Conservation (phyloP, 2,797 vertebrate species). For the Spinus pinus region DNA sequence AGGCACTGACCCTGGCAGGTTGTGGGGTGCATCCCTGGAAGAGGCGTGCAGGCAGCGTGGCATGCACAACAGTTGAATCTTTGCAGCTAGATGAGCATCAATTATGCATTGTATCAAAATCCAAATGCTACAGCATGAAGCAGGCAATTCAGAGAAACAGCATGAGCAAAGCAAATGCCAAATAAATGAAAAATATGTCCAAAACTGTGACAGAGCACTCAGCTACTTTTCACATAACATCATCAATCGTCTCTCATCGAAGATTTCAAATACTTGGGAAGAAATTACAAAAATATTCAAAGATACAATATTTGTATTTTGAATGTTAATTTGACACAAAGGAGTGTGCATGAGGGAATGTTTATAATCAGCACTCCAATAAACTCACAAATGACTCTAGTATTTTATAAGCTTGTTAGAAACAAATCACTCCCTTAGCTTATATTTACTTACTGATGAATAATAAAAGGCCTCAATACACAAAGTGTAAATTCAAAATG, state of each 20-base stretch:
- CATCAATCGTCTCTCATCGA: background rate
- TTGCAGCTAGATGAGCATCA: slow-evolving; percentile 40
- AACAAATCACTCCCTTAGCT: slow-evolving; percentile 85
- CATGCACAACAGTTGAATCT: background rate
- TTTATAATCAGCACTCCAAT: slow-evolving; percentile 90
- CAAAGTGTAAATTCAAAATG: slow-evolving; percentile 73
- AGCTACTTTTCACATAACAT: background rate
- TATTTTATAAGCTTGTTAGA: slow-evolving; percentile 89
- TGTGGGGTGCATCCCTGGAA: accelerated
- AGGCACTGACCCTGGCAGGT: accelerated
- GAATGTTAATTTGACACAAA: slow-evolving; percentile 94
- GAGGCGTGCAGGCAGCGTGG: accelerated
- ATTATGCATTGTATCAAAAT: slow-evolving; percentile 38
- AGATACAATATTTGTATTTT: slow-evolving; percentile 88
- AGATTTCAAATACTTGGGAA: slow-evolving; percentile 46
- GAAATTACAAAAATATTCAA: slow-evolving; percentile 72
- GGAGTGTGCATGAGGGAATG: slow-evolving; percentile 90
- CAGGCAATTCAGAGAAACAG: background rate
- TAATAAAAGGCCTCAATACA: slow-evolving; percentile 81
- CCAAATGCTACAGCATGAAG: background rate
- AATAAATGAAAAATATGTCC: slow-evolving; percentile 22
- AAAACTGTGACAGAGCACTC: background rate
- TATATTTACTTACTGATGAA: slow-evolving; percentile 85
- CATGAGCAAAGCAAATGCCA: slow-evolving; percentile 16
- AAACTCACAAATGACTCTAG: slow-evolving; percentile 86